Evolutionary conservation across 2,113 vertebrate genomes (phyloP).

Genomic region (Steatornis caripensis): DNA sequence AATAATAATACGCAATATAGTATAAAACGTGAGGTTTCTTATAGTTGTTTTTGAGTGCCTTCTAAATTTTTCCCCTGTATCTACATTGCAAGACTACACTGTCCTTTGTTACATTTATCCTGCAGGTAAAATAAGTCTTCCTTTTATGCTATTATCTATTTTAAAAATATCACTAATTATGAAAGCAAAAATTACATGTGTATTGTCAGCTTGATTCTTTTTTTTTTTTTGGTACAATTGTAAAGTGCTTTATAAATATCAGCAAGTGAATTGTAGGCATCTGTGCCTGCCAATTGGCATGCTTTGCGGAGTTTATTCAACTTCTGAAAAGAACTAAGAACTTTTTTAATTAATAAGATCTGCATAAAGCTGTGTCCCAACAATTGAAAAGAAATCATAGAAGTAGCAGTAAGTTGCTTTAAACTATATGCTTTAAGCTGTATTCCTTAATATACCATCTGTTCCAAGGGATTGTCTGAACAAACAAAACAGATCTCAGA

Average conservation of each 20-base stretch:
- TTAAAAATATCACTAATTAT: not conserved
- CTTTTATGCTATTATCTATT: not conserved
- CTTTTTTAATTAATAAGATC: not conserved
- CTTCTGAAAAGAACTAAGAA: not conserved
- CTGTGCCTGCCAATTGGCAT: slow-evolving; percentile 39
- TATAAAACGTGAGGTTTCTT: not conserved
- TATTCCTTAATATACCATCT: not conserved
- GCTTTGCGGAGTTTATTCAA: slow-evolving; percentile 47
- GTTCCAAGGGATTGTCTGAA: not conserved
- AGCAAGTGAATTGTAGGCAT: not conserved
- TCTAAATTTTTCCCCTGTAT: not conserved
- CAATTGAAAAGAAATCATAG: not conserved
- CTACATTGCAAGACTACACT: not conserved
- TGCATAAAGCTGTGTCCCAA: not conserved
- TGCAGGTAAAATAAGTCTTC: not conserved
- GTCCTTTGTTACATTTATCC: not conserved
- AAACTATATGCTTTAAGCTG: not conserved
- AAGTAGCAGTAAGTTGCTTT: not conserved
- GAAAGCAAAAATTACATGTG: not conserved
- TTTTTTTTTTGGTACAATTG: not conserved
- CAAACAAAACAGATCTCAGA: not conserved
- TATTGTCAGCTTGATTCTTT: not conserved
- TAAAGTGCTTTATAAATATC: slow-evolving; percentile 47
- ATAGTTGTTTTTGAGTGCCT: not conserved
- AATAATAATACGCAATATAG: not conserved